Evolutionary conservation across 2,113 vertebrate genomes (phyloP).

Genomic region (Menura novaehollandiae): DNA sequence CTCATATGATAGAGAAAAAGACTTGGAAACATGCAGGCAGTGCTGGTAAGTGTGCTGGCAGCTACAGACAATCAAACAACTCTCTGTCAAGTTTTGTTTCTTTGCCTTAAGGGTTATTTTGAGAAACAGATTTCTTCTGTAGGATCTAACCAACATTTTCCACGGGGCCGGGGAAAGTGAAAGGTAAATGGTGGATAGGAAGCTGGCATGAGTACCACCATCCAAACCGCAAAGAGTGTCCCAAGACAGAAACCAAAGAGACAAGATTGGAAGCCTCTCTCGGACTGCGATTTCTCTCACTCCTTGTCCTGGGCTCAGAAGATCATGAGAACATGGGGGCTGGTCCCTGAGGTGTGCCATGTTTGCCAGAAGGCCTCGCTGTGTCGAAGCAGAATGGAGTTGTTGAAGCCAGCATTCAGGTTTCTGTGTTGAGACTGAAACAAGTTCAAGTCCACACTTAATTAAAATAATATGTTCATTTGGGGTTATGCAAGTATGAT

Average conservation of each 20-base stretch:
- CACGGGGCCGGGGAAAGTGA: neutral
- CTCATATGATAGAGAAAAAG: neutral
- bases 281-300: neutral
- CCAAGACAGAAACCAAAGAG: neutral
- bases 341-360: neutral
- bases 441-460: neutral
- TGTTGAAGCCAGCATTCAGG: neutral
- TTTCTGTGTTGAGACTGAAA: neutral
- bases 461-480: neutral
- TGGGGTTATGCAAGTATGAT: neutral
- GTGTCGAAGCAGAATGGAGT: neutral
- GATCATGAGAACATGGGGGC: accelerated
- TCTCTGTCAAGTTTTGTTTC: neutral
- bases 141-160: neutral
- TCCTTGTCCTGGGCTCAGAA: neutral
- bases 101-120: neutral
- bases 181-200: neutral
- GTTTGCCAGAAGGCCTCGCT: neutral
- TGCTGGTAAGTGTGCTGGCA: neutral
- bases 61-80: neutral
- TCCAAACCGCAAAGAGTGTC: neutral
- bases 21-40: neutral
- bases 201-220: neutral
- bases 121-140: neutral
- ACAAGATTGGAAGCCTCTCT: neutral